A percentile compares a stretch with the other conserved stretches of the same genome.
Conservation (phyloP, 2,797 vertebrate genomes). For the Mormyrops boulengeri region DNA sequence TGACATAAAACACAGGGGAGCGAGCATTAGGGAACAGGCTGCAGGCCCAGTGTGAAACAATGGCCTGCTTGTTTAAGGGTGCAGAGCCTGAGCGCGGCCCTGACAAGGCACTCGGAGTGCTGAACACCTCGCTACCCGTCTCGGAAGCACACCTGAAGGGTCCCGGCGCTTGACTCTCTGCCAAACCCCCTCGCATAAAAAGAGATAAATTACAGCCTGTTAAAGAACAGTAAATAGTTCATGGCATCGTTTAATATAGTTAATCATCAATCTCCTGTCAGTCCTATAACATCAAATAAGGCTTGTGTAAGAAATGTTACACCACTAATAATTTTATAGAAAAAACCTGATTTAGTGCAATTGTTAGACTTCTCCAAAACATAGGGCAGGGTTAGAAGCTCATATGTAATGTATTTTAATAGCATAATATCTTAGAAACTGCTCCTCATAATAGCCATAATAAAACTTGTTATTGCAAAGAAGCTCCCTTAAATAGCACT, state of each 20-base stretch:
- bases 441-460: conserved; percentile 6
- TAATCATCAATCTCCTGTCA: conserved; percentile 26
- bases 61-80: neutral
- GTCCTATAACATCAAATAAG: neutral
- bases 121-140: conserved; percentile 14
- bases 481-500: neutral
- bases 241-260: conserved; percentile 29
- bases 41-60: neutral
- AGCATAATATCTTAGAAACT: neutral
- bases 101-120: no score
- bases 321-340: neutral
- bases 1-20: neutral
- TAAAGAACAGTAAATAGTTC: conserved; percentile 45
- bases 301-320: neutral
- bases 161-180: conserved; percentile 32
- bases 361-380: neutral
- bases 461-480: conserved; percentile 6
- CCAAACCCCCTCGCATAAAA: conserved; percentile 36
- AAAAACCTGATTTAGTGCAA: neutral
- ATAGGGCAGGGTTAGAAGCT: neutral
- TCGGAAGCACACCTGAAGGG: conserved; percentile 44
- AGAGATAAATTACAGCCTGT: conserved; percentile 16
- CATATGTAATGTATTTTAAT: conserved; percentile 9
- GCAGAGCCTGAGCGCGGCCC: neutral
- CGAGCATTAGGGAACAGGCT: neutral